Base-by-base conservation (phyloP, 2,888 invertebrate species). In the Melanotus villosus region DNA sequence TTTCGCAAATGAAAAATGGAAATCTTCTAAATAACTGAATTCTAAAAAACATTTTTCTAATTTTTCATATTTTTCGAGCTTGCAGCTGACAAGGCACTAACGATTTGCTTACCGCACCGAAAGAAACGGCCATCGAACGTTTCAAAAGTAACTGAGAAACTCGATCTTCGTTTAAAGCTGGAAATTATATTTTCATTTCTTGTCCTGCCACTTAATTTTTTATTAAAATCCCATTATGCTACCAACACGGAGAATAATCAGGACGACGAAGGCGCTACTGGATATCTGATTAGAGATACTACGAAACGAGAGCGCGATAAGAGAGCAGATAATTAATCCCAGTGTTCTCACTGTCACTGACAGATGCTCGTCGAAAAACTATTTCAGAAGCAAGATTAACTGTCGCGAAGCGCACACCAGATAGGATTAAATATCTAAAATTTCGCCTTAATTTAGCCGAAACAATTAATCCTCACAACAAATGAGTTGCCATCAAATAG, bases 251-350 rank as follows among this genome's bases (percentile, higher is more conserved):
- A 18, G 38, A 68, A 62, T 68, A 57, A 62, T 57, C 45, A 26
- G 34, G 56, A 63, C 57, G 45, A 38, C 47, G 54, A 32, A 54
- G 45, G 30, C 65, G 68, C 67, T 68, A 71, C 70, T 56, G 63
- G 78, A 78, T 75, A 76, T 78, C 77, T 77, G 78, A 79, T 79
- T 78, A 78, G 73, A 75, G 76, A 77, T 78, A 78, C 78, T 76
- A 75, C 73, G 76, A 77, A 77, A 77, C 74, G 72, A 75, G 77
- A 74, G 73, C 68, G 74, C 75, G 76, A 77, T 77, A 78, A 78
- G 78, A 77, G 79, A 78, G 76, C 73, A 76, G 79, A 80, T 80
- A 80, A 80, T 80, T 80, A 80, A 80, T 80, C 79, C 79, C 76
- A 74, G 73, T 78, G 77, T 79, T 77, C 77, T 77, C 76, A 76